These are phyloP conservation scores for Heliconius hortense DNA, from an alignment of 2,888 invertebrate genomes.

Conservation along the genomic window DNA sequence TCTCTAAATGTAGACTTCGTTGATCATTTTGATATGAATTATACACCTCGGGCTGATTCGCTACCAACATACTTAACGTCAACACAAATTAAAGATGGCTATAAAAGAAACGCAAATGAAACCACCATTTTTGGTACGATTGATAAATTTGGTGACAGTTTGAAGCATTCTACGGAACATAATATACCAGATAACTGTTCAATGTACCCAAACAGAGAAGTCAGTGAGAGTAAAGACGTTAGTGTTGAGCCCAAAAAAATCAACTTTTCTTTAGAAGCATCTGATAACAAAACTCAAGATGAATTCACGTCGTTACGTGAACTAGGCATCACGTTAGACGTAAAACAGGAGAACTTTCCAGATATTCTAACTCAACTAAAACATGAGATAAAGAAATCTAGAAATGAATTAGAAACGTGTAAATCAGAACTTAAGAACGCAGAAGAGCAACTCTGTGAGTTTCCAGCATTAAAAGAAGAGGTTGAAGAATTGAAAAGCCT, in stretches of 20 bases:
- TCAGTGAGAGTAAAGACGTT: constrained; percentile 63
- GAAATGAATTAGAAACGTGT: constrained; percentile 78
- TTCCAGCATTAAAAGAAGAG: constrained; percentile 74
- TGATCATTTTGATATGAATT: constrained; percentile 61
- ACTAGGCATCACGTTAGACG: constrained; percentile 75
- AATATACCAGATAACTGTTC: constrained; percentile 74
- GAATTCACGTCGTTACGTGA: constrained; percentile 79
- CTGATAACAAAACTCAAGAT: constrained; percentile 63
- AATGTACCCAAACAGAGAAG: constrained; percentile 74
- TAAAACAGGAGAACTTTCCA: constrained; percentile 71
- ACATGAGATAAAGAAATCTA: constrained; percentile 81
- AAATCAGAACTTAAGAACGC: constrained; percentile 79
- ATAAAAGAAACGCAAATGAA: constrained; percentile 74
- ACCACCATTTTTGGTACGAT: constrained; percentile 65
- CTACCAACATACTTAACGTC: constrained; percentile 70
- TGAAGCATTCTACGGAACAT: constrained; percentile 60
- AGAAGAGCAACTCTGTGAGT: constrained; percentile 79
- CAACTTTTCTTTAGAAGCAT: constrained; percentile 68
- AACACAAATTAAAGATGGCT: constrained; percentile 66
- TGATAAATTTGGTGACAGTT: constrained; percentile 53
- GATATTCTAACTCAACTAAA: constrained; percentile 73
- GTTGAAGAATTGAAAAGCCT: constrained; percentile 74
- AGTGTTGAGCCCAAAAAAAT: constrained; percentile 76
- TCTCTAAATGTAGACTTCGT: constrained; percentile 65
- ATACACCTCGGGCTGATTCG: constrained; percentile 69